Evolutionary conservation across 1,140 invertebrate genomes (phyloP).

Genomic region (Polypedilum pembai): DNA sequence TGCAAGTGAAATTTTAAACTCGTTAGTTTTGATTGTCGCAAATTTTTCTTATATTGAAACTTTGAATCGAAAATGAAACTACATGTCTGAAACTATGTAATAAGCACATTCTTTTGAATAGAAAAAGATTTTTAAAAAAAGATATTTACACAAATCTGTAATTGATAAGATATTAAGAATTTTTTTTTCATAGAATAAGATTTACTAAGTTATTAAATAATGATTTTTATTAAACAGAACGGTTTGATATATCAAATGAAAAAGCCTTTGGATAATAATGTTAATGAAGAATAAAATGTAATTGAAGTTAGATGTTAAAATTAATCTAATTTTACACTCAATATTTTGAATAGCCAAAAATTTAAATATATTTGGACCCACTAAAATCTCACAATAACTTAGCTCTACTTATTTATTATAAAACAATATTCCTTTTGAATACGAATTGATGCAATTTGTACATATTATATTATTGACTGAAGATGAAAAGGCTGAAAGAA

Average conservation of each 20-base stretch:
- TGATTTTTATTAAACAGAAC: too few species aligned
- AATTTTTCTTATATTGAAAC: neutral
- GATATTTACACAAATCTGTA: neutral
- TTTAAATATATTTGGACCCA: neutral
- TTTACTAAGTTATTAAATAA: too few species aligned
- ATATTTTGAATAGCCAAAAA: neutral
- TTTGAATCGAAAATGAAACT: slow-evolving; percentile 23
- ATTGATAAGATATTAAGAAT: too few species aligned
- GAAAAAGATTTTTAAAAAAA: neutral
- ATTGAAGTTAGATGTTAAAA: too few species aligned
- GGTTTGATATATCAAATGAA: too few species aligned
- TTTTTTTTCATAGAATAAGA: too few species aligned
- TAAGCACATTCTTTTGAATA: slow-evolving; percentile 23
- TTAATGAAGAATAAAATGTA: too few species aligned
- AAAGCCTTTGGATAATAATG: too few species aligned
- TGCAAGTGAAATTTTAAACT: neutral
- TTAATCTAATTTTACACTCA: neutral
- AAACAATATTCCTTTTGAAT: neutral
- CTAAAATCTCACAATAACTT: neutral
- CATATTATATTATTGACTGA: neutral
- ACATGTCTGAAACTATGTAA: slow-evolving; percentile 28
- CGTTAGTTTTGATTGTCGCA: neutral
- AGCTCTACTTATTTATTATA: neutral
- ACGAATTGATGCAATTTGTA: neutral
- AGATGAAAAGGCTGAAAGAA: neutral